These are phyloP conservation scores for Machaerirhynchus nigripectus DNA, from an alignment of 2,113 vertebrate genomes.

Conservation along the genomic window DNA sequence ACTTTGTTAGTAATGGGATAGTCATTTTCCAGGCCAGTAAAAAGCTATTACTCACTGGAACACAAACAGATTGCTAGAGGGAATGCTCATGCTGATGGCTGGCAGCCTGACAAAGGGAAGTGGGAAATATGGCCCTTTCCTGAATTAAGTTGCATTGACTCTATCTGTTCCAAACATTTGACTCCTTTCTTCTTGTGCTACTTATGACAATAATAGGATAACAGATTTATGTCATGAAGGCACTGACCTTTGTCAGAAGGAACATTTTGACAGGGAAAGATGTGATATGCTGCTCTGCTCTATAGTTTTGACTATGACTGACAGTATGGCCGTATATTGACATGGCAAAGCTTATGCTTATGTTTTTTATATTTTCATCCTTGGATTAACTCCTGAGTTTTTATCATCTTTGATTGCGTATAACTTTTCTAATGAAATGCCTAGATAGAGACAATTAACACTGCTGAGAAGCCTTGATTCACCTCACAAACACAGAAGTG, in stretches of 20 bases:
- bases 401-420: background rate
- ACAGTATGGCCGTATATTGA: background rate
- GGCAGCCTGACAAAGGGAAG: conserved; percentile 14
- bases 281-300: background rate
- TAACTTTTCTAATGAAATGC: conserved; percentile 40
- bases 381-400: conserved; percentile 59
- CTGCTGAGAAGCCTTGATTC: background rate
- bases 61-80: conserved; percentile 26
- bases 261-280: conserved; percentile 63
- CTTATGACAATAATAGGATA: conserved; percentile 62
- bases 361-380: conserved; percentile 45
- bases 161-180: conserved; percentile 48
- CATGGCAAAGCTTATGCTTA: background rate
- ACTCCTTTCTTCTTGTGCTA: conserved; percentile 45
- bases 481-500: background rate
- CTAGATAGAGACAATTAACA: background rate
- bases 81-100: background rate
- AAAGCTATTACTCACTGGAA: conserved; percentile 44
- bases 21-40: conserved; percentile 53
- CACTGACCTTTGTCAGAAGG: conserved; percentile 68
- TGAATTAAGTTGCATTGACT: background rate
- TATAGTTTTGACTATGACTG: conserved; percentile 66
- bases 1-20: conserved; percentile 19
- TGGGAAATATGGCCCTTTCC: background rate
- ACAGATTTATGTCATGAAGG: conserved; percentile 67